Percentiles rank a stretch among this genome's conserved stretches.
Evolutionary conservation across 2,888 invertebrate species (phyloP).

Genomic region (Xestia c-nigrum): DNA sequence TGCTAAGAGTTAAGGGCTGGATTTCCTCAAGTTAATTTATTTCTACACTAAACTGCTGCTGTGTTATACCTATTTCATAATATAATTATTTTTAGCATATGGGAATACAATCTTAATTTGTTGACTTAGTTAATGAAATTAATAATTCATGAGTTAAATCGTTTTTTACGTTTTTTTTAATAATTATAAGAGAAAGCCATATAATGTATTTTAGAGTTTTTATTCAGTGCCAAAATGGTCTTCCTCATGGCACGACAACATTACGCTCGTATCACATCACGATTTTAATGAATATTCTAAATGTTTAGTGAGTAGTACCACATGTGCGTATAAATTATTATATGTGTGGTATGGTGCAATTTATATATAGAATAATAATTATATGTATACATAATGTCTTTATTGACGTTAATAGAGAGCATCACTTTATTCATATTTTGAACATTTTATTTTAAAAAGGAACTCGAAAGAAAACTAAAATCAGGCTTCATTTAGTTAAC

Average conservation of each 20-base stretch:
- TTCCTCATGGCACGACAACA: conserved; percentile 28
- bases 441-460: conserved; percentile 4
- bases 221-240: conserved; percentile 60
- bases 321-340: conserved; percentile 20
- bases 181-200: conserved; percentile 46
- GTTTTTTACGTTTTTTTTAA: conserved; percentile 24
- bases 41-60: conserved; percentile 11
- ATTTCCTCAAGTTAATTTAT: neutral
- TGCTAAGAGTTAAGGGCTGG: neutral
- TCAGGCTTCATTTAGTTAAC: conserved; percentile 19
- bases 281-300: conserved; percentile 52
- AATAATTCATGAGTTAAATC: conserved; percentile 47
- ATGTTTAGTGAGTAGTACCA: conserved; percentile 36
- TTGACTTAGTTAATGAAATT: conserved; percentile 51
- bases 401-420: conserved; percentile 24
- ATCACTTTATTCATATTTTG: conserved; percentile 24
- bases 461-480: conserved; percentile 17
- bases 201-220: conserved; percentile 34
- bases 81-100: conserved; percentile 39
- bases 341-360: conserved; percentile 36
- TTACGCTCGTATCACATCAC: conserved; percentile 21
- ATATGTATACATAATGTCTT: conserved; percentile 8
- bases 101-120: conserved; percentile 48
- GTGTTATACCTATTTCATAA: conserved; percentile 27
- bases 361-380: conserved; percentile 17